Conservation (phyloP, 2,797 vertebrate species). For the Mycteria americana region DNA sequence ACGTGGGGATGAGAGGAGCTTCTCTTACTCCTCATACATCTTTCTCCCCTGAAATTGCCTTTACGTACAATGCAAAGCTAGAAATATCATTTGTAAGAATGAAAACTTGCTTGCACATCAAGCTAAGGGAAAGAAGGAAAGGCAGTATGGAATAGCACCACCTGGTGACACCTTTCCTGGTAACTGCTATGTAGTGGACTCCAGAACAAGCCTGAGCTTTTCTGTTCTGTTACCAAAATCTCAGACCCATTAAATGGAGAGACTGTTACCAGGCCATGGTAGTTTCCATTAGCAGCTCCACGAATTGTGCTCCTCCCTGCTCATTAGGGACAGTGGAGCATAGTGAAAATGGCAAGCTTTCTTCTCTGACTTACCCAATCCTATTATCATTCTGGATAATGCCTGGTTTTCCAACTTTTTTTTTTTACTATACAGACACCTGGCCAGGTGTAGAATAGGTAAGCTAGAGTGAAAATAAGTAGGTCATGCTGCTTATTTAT, state of each 20-base stretch:
- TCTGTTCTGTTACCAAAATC: not conserved
- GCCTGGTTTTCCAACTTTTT: not conserved
- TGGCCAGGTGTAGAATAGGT: not conserved
- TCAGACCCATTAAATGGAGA: not conserved
- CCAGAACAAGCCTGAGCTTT: not conserved
- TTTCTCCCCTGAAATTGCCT: not conserved
- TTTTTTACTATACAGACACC: not conserved
- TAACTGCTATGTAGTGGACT: not conserved
- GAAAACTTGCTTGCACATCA: not conserved
- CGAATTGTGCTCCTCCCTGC: not conserved
- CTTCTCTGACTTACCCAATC: not conserved
- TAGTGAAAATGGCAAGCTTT: not conserved
- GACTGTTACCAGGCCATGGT: not conserved
- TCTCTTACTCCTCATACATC: not conserved
- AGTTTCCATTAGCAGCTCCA: not conserved
- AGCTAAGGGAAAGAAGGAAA: not conserved
- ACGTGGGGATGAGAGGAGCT: accelerated
- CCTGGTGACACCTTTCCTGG: not conserved
- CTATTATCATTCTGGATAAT: not conserved
- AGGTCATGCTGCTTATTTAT: not conserved
- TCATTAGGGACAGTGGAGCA: not conserved
- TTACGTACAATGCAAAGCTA: not conserved
- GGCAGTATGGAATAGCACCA: not conserved
- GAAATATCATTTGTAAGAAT: accelerated
- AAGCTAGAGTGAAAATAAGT: not conserved